Conservation (phyloP, 2,113 vertebrate genomes). For the Callionymus lyra region DNA sequence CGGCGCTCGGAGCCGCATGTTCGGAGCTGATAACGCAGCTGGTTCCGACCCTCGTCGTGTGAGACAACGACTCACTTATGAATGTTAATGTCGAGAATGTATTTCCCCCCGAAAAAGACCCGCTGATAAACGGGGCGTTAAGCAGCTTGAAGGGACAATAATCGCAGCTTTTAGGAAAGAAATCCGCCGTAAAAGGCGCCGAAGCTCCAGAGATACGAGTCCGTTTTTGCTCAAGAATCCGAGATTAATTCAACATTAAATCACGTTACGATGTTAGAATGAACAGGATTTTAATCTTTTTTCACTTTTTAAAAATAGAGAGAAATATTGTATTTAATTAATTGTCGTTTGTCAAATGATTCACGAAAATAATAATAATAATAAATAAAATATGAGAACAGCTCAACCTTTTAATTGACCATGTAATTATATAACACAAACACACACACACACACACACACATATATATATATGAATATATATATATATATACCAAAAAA, state of each 20-base stretch:
- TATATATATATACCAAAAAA: too few relatives aligned
- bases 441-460: neutral
- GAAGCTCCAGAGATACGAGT: conserved; percentile 9
- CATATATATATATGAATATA: neutral
- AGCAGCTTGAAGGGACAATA: conserved; percentile 58
- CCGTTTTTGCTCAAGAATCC: neutral
- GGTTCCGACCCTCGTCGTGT: conserved; percentile 17
- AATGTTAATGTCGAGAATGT: conserved; percentile 49
- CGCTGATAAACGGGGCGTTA: conserved; percentile 52
- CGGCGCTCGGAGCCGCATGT: conserved; percentile 51
- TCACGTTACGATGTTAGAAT: neutral
- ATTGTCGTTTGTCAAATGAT: too few relatives aligned
- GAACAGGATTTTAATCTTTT: too few relatives aligned
- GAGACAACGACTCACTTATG: conserved; percentile 51
- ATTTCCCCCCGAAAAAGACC: conserved; percentile 42
- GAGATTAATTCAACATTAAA: neutral
- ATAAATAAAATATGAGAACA: too few relatives aligned
- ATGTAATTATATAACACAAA: too few relatives aligned
- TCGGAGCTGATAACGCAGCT: conserved; percentile 57
- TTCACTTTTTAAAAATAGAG: too few relatives aligned
- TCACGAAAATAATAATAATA: too few relatives aligned
- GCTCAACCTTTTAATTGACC: too few relatives aligned
- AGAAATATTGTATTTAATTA: too few relatives aligned
- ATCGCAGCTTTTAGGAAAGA: conserved; percentile 55
- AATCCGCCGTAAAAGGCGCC: conserved; percentile 48